Evolutionary conservation across 2,888 invertebrate species (phyloP), one percentile per base, ranked within the genome.

Genomic region (Herminia tarsipennalis): DNA sequence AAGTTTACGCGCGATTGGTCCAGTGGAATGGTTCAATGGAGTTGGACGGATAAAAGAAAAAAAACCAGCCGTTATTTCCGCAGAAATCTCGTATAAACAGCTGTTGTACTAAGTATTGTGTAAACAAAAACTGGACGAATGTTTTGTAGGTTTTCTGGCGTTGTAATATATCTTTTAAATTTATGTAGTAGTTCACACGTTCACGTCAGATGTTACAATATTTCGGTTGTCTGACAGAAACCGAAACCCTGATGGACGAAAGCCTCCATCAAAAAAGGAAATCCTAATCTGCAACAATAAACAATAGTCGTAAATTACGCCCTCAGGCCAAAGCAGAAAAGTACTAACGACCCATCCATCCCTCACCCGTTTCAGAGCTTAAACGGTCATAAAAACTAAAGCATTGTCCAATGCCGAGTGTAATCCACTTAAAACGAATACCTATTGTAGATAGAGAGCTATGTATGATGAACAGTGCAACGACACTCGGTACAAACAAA

Each of bases 351-450:
- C 70, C 68, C 69, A 78, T 76, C 73, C 73, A 71, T 76, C 75
- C 69, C 70, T 71, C 73, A 69, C 73, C 54, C 68, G 64, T 52
- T 68, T 60, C 66, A 62, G 55, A 66, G 71, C 64, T 74, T 72
- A 73, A 75, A 72, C 71, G 75, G 74, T 73, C 71, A 73, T 83
- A 80, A 81, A 82, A 81, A 81, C 75, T 80, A 78, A 76, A 78
- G 61, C 78, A 77, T 74, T 72, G 78, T 78, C 78, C 81, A 55
- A 70, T 77, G 70, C 75, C 42, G 76, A 73, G 73, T 76, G 76
- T 79, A 81, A 80, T 82, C 77, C 76, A 82, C 83, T 80, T 76
- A 81, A 73, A 72, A 64, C 64, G 56, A 66, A 62, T 70, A 70
- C 57, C 56, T 70, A 62, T 69, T 69, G 66, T 70, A 66, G 44